Conservation (phyloP, 2,113 vertebrate genomes). For the Agapornis roseicollis region DNA sequence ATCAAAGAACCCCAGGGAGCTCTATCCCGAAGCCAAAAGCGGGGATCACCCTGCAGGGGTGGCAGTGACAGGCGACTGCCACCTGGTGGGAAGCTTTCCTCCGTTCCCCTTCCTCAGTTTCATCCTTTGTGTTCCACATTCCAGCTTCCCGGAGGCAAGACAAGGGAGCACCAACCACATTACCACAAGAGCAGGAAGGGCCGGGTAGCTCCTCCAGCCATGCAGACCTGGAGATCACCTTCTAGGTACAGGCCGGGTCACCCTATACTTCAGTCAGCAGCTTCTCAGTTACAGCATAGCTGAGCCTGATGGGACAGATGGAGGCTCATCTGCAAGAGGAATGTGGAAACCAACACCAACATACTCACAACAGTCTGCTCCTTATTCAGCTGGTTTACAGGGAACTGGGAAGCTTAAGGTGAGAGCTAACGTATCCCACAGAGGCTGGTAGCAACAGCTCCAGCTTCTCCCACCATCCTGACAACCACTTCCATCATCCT, state of each 20-base stretch:
- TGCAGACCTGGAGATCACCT: neutral
- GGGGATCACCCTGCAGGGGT: neutral
- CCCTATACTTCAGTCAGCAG: neutral
- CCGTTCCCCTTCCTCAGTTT: neutral
- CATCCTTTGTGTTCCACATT: neutral
- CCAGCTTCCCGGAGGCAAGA: neutral
- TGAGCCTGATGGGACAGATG: neutral
- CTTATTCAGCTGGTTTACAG: neutral
- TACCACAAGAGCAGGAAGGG: neutral
- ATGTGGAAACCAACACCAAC: neutral
- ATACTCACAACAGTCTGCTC: neutral
- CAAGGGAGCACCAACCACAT: neutral
- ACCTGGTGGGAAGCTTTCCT: slow-evolving; percentile 31
- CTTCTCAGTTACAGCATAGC: neutral
- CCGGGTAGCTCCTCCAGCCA: neutral
- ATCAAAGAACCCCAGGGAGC: slow-evolving; percentile 7
- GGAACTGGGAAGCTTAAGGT: neutral
- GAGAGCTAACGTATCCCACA: neutral
- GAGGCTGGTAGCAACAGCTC: neutral
- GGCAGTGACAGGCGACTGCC: slow-evolving; percentile 18
- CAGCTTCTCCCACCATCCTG: neutral
- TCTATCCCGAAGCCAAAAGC: neutral
- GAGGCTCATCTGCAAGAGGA: neutral
- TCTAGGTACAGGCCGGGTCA: neutral
- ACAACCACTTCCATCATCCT: rapidly evolving